These are phyloP conservation scores for Nematolebias whitei DNA, from an alignment of 2,113 vertebrate species.

Conservation along the genomic window DNA sequence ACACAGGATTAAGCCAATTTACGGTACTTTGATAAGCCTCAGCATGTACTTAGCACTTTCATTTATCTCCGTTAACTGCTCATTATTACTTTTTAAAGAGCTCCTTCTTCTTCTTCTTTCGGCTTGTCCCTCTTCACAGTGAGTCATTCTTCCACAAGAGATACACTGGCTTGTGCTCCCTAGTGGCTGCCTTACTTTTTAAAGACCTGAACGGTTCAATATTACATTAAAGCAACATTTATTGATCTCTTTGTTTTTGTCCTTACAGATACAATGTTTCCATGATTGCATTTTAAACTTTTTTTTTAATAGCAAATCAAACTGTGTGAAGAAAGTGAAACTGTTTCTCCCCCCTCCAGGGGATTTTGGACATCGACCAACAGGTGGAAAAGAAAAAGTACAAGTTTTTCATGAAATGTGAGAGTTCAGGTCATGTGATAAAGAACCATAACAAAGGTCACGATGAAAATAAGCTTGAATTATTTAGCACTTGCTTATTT, in stretches of 20 bases:
- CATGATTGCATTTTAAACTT: neutral
- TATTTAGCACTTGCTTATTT: conserved; percentile 1
- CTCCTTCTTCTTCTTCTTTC: too few relatives aligned
- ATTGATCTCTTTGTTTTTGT: neutral
- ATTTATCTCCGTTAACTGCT: conserved; percentile 1
- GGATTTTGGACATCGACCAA: neutral
- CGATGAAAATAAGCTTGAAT: neutral
- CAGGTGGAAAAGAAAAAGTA: neutral
- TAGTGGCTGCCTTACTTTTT: too few relatives aligned
- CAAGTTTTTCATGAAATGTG: neutral
- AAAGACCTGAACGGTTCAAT: neutral
- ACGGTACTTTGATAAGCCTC: conserved; percentile 29
- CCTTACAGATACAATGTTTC: neutral
- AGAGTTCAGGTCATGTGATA: neutral
- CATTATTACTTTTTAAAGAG: conserved; percentile 17
- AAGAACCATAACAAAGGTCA: neutral
- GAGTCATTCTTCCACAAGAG: too few relatives aligned
- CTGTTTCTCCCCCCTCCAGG: neutral
- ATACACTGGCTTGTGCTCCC: too few relatives aligned
- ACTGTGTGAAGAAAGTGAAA: neutral
- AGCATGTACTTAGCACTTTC: conserved; percentile 4
- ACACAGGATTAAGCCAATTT: conserved; percentile 31
- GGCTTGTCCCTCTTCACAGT: too few relatives aligned
- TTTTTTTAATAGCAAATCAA: neutral
- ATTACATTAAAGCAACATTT: neutral